These are phyloP conservation scores for Gastracanthus pulcherrimus DNA, from an alignment of 2,888 invertebrate species.

Conservation along the genomic window DNA sequence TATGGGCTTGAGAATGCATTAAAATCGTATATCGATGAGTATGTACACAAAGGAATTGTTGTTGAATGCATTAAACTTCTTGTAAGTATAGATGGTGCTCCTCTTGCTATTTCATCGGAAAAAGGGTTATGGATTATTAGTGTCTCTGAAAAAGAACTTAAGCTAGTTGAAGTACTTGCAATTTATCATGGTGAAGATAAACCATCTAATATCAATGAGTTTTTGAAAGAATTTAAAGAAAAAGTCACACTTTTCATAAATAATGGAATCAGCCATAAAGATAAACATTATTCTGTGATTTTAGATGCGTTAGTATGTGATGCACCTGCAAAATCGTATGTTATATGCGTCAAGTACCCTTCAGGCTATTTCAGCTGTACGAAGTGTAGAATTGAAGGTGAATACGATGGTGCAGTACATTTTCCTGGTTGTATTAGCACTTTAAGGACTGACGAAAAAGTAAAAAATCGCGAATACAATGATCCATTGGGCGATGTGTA, in stretches of 20 bases:
- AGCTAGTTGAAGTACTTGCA: slow-evolving; percentile 5
- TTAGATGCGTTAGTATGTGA: slow-evolving; percentile 48
- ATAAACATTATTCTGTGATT: slow-evolving; percentile 12
- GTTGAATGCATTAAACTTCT: background rate
- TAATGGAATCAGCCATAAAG: background rate
- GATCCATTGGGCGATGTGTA: slow-evolving; percentile 43
- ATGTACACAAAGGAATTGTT: background rate
- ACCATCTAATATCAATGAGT: background rate
- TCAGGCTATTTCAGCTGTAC: background rate
- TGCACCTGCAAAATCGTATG: slow-evolving; percentile 49
- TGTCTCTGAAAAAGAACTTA: background rate
- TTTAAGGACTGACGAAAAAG: slow-evolving; percentile 49
- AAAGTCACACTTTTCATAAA: background rate
- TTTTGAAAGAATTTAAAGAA: background rate
- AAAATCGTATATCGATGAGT: background rate
- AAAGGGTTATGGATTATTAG: slow-evolving; percentile 7
- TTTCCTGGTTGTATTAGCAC: slow-evolving; percentile 51
- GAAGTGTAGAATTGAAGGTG: slow-evolving; percentile 53
- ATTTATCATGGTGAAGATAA: slow-evolving; percentile 3
- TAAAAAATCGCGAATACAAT: slow-evolving; percentile 27
- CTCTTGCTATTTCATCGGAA: background rate
- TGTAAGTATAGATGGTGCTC: slow-evolving; percentile 17
- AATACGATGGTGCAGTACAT: slow-evolving; percentile 30
- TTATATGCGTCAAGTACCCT: slow-evolving; percentile 43
- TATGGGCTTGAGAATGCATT: slow-evolving; percentile 6